Conservation (phyloP, 2,113 vertebrate species). For the Dolichotis patagonum region DNA sequence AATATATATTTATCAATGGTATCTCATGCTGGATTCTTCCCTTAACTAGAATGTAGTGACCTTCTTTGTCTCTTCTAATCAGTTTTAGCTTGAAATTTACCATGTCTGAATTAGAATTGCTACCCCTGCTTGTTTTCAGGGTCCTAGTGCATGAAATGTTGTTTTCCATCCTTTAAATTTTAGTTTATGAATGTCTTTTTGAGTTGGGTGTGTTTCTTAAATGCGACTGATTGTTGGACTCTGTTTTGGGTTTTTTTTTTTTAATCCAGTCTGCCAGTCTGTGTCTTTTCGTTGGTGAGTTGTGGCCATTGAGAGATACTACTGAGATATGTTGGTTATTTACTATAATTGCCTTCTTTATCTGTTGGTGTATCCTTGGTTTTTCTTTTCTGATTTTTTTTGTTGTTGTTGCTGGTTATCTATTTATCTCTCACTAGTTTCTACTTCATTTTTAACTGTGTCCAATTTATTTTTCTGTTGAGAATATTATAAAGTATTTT, state of each 20-base stretch:
- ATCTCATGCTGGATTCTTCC: neutral
- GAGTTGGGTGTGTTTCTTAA: neutral
- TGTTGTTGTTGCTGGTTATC: neutral
- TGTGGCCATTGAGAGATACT: neutral
- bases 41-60: neutral
- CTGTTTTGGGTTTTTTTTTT: neutral
- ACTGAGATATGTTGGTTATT: neutral
- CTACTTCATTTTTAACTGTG: neutral
- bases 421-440: neutral
- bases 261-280: neutral
- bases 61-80: neutral
- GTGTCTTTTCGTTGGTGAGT: neutral
- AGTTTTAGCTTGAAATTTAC: neutral
- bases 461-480: neutral
- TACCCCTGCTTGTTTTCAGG: neutral
- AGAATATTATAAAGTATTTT: neutral
- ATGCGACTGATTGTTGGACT: neutral
- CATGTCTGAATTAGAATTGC: no score
- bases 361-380: neutral
- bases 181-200: neutral
- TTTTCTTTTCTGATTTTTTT: neutral
- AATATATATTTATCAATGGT: neutral
- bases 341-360: neutral
- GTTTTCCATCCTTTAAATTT: neutral
- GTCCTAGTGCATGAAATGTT: neutral